Evolutionary conservation across 2,888 invertebrate genomes (phyloP).

Genomic region (Tricholauxania praeusta): DNA sequence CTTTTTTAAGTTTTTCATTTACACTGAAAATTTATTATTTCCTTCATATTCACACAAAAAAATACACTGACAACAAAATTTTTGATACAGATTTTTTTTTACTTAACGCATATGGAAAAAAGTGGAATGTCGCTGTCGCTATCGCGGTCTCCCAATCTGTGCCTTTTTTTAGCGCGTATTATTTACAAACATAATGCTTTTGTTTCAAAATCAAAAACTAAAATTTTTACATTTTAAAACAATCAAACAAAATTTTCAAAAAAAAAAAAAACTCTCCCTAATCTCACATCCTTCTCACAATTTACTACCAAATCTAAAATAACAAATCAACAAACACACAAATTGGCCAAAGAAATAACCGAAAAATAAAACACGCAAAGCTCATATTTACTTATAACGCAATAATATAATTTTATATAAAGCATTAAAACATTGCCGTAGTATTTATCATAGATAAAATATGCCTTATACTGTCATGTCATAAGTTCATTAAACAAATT

Average conservation of each 20-base stretch:
- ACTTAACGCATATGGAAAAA: constrained; percentile 61
- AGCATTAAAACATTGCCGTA: too few relatives aligned
- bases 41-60: constrained; percentile 34
- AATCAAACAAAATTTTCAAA: constrained; percentile 4
- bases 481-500: too few relatives aligned
- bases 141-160: constrained; percentile 70
- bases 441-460: too few relatives aligned
- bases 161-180: constrained; percentile 54
- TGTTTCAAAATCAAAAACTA: constrained; percentile 8
- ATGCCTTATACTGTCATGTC: too few relatives aligned
- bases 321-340: constrained; percentile 22
- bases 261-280: constrained; percentile 35
- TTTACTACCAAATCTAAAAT: neutral
- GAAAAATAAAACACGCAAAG: constrained; percentile 1
- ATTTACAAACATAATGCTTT: too few relatives aligned
- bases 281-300: constrained; percentile 14
- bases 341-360: neutral
- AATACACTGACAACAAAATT: constrained; percentile 14
- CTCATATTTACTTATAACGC: neutral
- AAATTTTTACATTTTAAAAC: constrained; percentile 3
- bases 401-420: constrained; percentile 10
- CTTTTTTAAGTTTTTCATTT: neutral
- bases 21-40: too few relatives aligned
- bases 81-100: constrained; percentile 30
- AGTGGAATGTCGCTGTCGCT: constrained; percentile 69